phyloP scores from a whole-genome alignment of 1,140 invertebrate species.

The Hylaeus volcanicus region DNA sequence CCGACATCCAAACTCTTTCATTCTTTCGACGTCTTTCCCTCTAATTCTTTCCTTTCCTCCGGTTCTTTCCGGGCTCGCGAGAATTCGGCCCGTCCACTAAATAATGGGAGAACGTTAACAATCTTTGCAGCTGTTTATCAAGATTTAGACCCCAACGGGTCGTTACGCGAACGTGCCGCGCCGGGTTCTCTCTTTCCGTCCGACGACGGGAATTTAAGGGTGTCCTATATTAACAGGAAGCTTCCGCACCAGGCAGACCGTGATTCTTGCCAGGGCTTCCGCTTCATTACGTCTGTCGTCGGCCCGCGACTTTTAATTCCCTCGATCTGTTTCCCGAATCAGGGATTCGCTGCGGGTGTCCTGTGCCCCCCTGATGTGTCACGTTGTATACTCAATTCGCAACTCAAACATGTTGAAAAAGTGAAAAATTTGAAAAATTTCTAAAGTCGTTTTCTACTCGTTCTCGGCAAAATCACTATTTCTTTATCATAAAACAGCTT shows the following conservation, averaged over 20 bases:
- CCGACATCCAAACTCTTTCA: constrained; percentile 43
- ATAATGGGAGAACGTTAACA: constrained; percentile 57
- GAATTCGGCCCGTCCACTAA: constrained; percentile 41
- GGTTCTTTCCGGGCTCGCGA: constrained; percentile 20
- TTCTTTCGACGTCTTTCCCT: constrained; percentile 1
- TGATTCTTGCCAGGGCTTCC: constrained; percentile 26
- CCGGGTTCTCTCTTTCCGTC: constrained; percentile 4
- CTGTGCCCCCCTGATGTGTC: no score
- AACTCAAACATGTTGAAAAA: no score
- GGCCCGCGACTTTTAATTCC: constrained; percentile 34
- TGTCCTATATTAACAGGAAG: constrained; percentile 34
- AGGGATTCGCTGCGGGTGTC: no score
- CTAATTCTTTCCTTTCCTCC: constrained; percentile 16
- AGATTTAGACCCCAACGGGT: constrained; percentile 49
- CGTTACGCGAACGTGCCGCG: constrained; percentile 34
- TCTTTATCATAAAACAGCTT: no score
- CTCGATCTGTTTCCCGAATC: not conserved
- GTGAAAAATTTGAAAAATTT: no score
- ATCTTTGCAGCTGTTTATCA: constrained; percentile 61
- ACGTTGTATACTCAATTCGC: no score
- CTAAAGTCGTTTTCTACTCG: no score
- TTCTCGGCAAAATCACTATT: no score
- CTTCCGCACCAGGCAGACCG: not conserved
- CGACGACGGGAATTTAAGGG: constrained; percentile 40
- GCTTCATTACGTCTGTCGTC: constrained; percentile 40